phyloP scores from a whole-genome alignment of 2,888 invertebrate genomes.

The Caenorhabditis doughertyi region DNA sequence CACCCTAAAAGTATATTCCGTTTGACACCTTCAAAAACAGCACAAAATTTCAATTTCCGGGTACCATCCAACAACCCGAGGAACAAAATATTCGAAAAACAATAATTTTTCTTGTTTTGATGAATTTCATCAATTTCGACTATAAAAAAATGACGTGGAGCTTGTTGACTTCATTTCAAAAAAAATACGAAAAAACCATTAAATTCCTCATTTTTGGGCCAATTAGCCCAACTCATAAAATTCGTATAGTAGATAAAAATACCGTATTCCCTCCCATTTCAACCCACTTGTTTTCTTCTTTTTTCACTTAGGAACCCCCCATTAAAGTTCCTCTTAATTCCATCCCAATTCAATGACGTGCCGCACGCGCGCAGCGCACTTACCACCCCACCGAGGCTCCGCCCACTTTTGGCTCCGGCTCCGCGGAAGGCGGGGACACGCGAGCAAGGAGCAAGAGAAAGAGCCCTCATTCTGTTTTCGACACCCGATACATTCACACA shows the following conservation, averaged over 20 bases:
- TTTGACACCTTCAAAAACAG: too few relatives aligned
- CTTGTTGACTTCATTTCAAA: too few relatives aligned
- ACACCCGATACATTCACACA: conserved; percentile 43
- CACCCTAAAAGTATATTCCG: too few relatives aligned
- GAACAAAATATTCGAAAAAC: too few relatives aligned
- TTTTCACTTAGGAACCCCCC: not conserved
- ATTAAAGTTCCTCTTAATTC: not conserved
- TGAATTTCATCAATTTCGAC: too few relatives aligned
- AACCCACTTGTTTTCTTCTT: too few relatives aligned
- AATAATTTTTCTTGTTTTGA: too few relatives aligned
- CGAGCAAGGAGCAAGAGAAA: not conserved
- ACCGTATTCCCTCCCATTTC: too few relatives aligned
- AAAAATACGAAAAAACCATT: conserved; percentile 12
- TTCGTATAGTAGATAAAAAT: conserved; percentile 42
- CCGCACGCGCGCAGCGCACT: conserved; percentile 6
- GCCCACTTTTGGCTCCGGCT: conserved; percentile 34
- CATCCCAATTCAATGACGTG: conserved; percentile 16
- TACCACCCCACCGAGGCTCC: conserved; percentile 17
- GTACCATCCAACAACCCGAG: too few relatives aligned
- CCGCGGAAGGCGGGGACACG: conserved; percentile 6
- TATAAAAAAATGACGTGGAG: too few relatives aligned
- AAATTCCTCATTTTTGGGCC: conserved; percentile 1
- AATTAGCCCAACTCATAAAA: not conserved
- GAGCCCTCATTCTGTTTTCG: conserved; percentile 46
- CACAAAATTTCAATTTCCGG: too few relatives aligned